phyloP scores from a whole-genome alignment of 2,888 invertebrate genomes.

The Drosophila merina region DNA sequence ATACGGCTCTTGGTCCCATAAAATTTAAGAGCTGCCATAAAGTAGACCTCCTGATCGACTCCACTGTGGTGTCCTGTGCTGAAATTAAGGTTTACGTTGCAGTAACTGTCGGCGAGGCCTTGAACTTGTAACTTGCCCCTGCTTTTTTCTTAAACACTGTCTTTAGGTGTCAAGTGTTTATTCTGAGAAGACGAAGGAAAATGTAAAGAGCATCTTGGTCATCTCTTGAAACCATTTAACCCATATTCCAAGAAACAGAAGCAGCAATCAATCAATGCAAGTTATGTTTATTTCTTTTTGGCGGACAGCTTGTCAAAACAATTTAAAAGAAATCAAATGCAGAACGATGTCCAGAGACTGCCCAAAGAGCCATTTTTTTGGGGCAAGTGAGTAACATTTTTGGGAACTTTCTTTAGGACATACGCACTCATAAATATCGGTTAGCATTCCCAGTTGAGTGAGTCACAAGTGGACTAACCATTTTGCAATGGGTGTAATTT shows the following conservation, averaged over 20 bases:
- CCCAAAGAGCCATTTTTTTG: constrained; percentile 34
- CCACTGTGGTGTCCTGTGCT: constrained; percentile 8
- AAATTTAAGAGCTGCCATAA: constrained; percentile 32
- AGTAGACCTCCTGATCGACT: constrained; percentile 28
- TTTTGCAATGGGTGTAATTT: constrained; percentile 26
- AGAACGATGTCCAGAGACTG: constrained; percentile 2
- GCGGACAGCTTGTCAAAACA: constrained; percentile 48
- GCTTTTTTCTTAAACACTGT: constrained; percentile 24
- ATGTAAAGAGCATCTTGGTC: neutral
- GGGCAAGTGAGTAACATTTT: constrained; percentile 41
- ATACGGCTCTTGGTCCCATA: constrained; percentile 37
- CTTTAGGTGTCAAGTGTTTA: constrained; percentile 31
- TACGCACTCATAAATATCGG: constrained; percentile 10
- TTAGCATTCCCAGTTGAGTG: constrained; percentile 17
- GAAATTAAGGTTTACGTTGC: constrained; percentile 30
- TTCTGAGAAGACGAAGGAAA: constrained; percentile 9
- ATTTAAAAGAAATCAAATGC: constrained; percentile 47
- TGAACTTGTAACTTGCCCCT: constrained; percentile 57
- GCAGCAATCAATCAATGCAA: constrained; percentile 20
- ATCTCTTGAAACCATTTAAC: neutral
- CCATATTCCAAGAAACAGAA: constrained; percentile 2
- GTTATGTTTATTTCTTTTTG: constrained; percentile 1
- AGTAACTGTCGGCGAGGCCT: constrained; percentile 45
- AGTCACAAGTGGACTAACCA: constrained; percentile 30
- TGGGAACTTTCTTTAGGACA: constrained; percentile 2